These are phyloP conservation scores for Enteromius radiatus DNA, from an alignment of 2,797 vertebrate species.

Conservation along the genomic window DNA sequence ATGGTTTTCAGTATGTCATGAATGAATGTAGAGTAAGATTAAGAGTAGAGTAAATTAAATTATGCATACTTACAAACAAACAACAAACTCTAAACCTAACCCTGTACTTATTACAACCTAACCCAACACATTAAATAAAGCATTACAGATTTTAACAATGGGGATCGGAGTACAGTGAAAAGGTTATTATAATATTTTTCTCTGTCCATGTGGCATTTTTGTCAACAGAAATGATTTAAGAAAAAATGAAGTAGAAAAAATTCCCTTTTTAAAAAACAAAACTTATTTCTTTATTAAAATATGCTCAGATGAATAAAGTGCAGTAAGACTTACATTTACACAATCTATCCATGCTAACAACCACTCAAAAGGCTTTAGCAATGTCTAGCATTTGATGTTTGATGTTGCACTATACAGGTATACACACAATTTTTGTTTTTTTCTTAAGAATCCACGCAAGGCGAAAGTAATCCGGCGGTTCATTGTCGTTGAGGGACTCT, in stretches of 20 bases:
- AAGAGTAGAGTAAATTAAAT: no score
- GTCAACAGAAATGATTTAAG: not conserved
- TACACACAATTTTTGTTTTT: not conserved
- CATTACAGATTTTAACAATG: not conserved
- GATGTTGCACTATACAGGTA: not conserved
- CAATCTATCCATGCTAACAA: not conserved
- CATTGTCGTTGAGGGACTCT: conserved; percentile 93
- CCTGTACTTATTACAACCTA: not conserved
- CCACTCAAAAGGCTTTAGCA: not conserved
- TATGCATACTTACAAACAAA: not conserved
- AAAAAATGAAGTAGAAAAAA: not conserved
- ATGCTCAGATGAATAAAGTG: no score
- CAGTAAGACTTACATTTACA: not conserved
- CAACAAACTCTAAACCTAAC: not conserved
- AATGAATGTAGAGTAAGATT: not conserved
- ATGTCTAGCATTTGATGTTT: not conserved
- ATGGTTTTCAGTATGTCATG: not conserved
- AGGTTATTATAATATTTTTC: not conserved
- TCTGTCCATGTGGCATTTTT: not conserved
- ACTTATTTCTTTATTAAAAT: not conserved
- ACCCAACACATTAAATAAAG: not conserved
- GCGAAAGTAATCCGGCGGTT: conserved; percentile 93
- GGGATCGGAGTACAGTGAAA: not conserved
- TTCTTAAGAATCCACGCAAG: conserved; percentile 90
- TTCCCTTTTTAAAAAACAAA: not conserved